phyloP scores from a whole-genome alignment of 2,888 invertebrate genomes.

The Harmothoe impar region DNA sequence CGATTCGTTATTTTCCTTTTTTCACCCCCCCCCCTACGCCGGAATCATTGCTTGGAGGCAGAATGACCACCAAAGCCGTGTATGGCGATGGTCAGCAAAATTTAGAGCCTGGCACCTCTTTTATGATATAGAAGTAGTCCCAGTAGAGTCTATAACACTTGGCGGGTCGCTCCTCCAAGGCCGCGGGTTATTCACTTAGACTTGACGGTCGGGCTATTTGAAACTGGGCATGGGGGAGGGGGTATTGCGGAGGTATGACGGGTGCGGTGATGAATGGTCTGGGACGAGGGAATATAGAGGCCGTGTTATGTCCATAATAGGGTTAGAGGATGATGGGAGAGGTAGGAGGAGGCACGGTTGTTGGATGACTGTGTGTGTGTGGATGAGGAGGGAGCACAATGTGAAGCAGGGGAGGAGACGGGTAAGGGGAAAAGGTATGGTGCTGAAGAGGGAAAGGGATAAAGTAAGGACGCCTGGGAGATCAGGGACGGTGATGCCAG shows the following conservation, averaged over 20 bases:
- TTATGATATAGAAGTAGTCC: too few species aligned
- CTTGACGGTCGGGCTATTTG: neutral
- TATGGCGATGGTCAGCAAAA: too few species aligned
- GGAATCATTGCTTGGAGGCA: too few species aligned
- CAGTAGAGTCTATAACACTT: conserved; percentile 17
- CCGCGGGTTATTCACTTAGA: neutral
- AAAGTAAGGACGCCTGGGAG: too few species aligned
- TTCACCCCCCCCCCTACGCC: too few species aligned
- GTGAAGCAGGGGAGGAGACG: too few species aligned
- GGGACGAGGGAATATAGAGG: neutral
- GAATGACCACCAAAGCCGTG: too few species aligned
- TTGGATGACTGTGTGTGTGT: neutral
- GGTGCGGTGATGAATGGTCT: neutral
- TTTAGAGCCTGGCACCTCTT: too few species aligned
- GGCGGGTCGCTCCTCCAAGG: neutral
- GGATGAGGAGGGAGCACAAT: too few species aligned
- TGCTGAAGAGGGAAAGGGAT: neutral
- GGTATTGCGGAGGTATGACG: neutral
- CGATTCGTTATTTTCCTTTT: too few species aligned
- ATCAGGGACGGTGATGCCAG: too few species aligned
- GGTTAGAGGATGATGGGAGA: neutral
- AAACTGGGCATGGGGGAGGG: neutral
- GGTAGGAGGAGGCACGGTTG: neutral
- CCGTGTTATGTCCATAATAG: neutral
- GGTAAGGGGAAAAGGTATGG: neutral